These are phyloP conservation scores for Lacanobia oleracea DNA, from an alignment of 2,888 invertebrate genomes.

Conservation along the genomic window DNA sequence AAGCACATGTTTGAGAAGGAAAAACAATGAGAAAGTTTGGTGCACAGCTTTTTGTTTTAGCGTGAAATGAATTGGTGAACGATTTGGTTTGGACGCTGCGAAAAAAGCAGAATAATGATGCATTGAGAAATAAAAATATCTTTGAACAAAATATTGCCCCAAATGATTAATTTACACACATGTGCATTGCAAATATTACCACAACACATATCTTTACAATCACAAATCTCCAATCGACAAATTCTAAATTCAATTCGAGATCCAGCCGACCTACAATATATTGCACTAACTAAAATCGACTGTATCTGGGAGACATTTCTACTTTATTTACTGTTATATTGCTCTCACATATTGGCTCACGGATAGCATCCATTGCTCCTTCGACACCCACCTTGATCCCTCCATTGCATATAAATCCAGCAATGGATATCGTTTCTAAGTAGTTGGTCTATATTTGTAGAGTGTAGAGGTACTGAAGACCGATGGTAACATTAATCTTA, in stretches of 20 bases:
- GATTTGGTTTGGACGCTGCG: background rate
- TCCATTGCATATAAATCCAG: slow-evolving; percentile 5
- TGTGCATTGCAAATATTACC: background rate
- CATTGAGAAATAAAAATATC: background rate
- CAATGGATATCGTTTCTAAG: slow-evolving; percentile 30
- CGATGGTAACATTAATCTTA: slow-evolving; percentile 59
- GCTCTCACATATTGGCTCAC: slow-evolving; percentile 41
- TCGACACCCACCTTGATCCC: background rate
- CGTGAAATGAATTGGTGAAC: background rate
- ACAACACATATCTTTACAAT: background rate
- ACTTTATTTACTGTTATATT: slow-evolving; percentile 52
- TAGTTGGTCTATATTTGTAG: slow-evolving; percentile 12
- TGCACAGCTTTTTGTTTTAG: slow-evolving; percentile 3
- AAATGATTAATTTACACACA: background rate
- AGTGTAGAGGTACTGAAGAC: slow-evolving; percentile 29
- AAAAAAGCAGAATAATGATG: background rate
- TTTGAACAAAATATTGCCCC: background rate
- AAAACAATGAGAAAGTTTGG: slow-evolving; percentile 58
- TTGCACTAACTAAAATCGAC: slow-evolving; percentile 40
- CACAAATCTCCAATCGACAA: background rate
- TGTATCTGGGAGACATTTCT: slow-evolving; percentile 41
- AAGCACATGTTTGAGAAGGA: slow-evolving; percentile 52
- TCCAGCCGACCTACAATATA: slow-evolving; percentile 30
- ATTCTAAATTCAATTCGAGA: slow-evolving; percentile 18
- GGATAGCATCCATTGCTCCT: slow-evolving; percentile 27